Evolutionary conservation across 92 coral and sea anemone species (phyloP), one percentile per base, ranked within the genome.

Genomic region (Paragorgia papillata): DNA sequence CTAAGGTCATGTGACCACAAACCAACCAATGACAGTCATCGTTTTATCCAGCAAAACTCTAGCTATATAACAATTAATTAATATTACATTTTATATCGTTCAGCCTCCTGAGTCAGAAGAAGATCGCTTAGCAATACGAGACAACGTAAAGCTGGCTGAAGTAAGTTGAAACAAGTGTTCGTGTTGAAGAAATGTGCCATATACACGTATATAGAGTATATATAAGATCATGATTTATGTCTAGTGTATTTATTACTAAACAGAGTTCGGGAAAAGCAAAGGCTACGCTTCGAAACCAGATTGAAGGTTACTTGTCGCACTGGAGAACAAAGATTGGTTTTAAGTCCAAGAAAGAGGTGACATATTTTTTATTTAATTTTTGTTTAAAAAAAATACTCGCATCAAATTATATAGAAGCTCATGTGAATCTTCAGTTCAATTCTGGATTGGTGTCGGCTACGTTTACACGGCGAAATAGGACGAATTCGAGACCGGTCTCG

Each of bases 241-340:
- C 14, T 15, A 46, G n/a, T 37, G 6, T 59, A 43, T 29, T 21
- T 14, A 30, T 59, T 69, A 57, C 32, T 22, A 4, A 25, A 30
- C 49, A 94, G 98, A 92, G 86, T 69, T 94, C 98, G 0, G 87
- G 95, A 21, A 94, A 84, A 50, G 43, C 84, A 21, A 94, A 87
- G 88, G 89, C 83, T 55, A 28, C 76, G 12, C 87, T 86, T 48
- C 89, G 89, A 46, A 89, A 80, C 32, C 98, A 94, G 49, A 82
- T 94, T 35, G 98, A 94, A 51, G 85, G 87, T 0, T 90, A 86
- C 58, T 62, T 94, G 33, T 91, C 98, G 26, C 98, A 94, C 80
- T 94, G 98, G 98, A 83, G 97, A 65, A 90, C 97, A 4, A 94
- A 94, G 85, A 85, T 94, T 49, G 98, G 98, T 44, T 85, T 91